Percentiles rank a stretch among this genome's conserved stretches.
Conservation (phyloP, 1,140 invertebrate species). For the Aleiodes sp. region DNA sequence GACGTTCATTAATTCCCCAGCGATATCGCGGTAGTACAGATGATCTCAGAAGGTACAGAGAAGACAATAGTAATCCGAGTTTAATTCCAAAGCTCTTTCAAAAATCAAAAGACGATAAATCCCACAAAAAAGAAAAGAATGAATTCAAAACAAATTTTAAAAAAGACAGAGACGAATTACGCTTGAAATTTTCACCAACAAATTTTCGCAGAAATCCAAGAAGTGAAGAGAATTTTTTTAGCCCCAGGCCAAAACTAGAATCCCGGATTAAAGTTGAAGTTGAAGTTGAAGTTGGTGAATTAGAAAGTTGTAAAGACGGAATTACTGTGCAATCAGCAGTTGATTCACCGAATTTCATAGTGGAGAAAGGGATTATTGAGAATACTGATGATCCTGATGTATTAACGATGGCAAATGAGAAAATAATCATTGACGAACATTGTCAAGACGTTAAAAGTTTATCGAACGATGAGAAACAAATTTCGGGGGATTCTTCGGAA, state of each 20-base stretch:
- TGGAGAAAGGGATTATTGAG: conserved; percentile 20
- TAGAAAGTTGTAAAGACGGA: background rate
- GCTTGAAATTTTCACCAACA: conserved; percentile 28
- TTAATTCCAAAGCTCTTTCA: conserved; percentile 58
- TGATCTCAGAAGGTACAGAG: conserved; percentile 58
- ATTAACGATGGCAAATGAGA: conserved; percentile 43
- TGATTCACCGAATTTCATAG: background rate
- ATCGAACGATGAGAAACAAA: background rate
- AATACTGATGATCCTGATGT: background rate
- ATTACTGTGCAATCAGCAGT: background rate
- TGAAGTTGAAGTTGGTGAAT: background rate
- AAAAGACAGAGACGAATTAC: conserved; percentile 3
- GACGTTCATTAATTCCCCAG: conserved; percentile 61
- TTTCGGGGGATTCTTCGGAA: background rate
- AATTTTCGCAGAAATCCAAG: conserved; percentile 34
- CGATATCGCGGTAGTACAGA: conserved; percentile 62
- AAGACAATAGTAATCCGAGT: conserved; percentile 59
- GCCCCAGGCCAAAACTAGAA: background rate
- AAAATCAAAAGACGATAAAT: conserved; percentile 55
- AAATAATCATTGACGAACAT: conserved; percentile 37
- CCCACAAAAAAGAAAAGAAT: conserved; percentile 58
- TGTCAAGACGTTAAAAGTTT: conserved; percentile 10
- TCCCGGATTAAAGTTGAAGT: too few species aligned
- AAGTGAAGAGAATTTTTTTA: conserved; percentile 3
- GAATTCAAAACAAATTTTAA: conserved; percentile 42